Percentiles rank a stretch among this genome's conserved stretches.
phyloP scores from a whole-genome alignment of 2,113 vertebrate genomes.

The Lethenteron reissneri region DNA sequence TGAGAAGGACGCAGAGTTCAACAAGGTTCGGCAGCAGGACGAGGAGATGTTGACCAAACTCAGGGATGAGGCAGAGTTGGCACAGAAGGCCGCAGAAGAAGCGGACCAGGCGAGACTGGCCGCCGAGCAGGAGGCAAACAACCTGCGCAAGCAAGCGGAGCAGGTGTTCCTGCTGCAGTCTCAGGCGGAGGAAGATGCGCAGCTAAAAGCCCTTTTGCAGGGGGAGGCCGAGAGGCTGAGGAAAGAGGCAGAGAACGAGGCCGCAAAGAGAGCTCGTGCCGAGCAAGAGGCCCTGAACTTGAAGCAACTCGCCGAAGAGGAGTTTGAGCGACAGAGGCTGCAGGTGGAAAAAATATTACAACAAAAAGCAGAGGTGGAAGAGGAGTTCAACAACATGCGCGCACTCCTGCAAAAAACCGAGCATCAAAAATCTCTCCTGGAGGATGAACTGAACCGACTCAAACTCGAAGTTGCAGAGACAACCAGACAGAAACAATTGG shows the following conservation, averaged over 20 bases:
- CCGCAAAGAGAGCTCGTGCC: slow-evolving; percentile 40
- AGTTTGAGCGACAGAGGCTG: slow-evolving; percentile 2
- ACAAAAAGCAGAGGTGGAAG: not conserved
- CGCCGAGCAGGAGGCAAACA: slow-evolving; percentile 48
- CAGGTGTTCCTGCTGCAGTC: slow-evolving; percentile 54
- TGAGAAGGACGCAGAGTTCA: slow-evolving; percentile 55
- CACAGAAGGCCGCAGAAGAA: slow-evolving; percentile 42
- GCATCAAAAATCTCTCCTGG: not conserved
- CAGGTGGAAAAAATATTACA: not conserved
- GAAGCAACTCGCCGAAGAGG: slow-evolving; percentile 7
- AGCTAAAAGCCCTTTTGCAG: slow-evolving; percentile 40
- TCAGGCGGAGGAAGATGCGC: slow-evolving; percentile 44
- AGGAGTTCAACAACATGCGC: not conserved
- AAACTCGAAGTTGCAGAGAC: slow-evolving; percentile 63
- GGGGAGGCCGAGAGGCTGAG: slow-evolving; percentile 48
- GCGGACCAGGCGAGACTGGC: slow-evolving; percentile 45
- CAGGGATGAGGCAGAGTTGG: slow-evolving; percentile 45
- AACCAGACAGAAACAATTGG: slow-evolving; percentile 50
- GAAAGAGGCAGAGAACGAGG: slow-evolving; percentile 82
- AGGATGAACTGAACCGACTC: slow-evolving; percentile 25
- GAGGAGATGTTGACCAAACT: slow-evolving; percentile 33
- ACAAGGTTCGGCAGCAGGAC: slow-evolving; percentile 32
- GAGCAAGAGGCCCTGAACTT: slow-evolving; percentile 53
- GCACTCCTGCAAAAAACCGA: slow-evolving; percentile 1
- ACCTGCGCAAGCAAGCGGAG: slow-evolving; percentile 52